These are phyloP conservation scores for Amia ocellicauda DNA, from an alignment of 2,113 vertebrate species.

Conservation along the genomic window DNA sequence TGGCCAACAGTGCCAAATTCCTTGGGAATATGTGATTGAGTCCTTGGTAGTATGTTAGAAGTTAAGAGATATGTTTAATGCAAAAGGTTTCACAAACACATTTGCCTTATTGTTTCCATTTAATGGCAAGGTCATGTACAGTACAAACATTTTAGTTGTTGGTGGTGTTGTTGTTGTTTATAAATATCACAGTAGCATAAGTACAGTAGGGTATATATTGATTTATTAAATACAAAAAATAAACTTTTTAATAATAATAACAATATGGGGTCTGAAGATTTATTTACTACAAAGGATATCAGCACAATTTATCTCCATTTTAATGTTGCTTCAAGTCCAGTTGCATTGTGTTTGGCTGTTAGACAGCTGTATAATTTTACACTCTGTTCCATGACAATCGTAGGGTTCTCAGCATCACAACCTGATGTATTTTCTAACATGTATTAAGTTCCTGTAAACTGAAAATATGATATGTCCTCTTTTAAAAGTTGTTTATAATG, in stretches of 20 bases:
- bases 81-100: constrained; percentile 26
- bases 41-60: constrained; percentile 3
- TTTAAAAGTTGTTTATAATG: constrained; percentile 30
- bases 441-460: constrained; percentile 38
- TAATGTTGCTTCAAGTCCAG: constrained; percentile 12
- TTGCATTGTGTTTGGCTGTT: constrained; percentile 46
- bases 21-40: background rate
- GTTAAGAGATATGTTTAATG: constrained; percentile 11
- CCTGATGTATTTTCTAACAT: constrained; percentile 23
- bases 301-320: constrained; percentile 26
- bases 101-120: constrained; percentile 28
- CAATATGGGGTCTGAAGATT: constrained; percentile 16
- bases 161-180: constrained; percentile 13
- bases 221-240: constrained; percentile 16
- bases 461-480: constrained; percentile 28
- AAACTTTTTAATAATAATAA: constrained; percentile 17
- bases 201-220: constrained; percentile 11
- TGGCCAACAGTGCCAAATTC: constrained; percentile 6
- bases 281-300: constrained; percentile 15
- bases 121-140: constrained; percentile 12
- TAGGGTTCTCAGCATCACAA: constrained; percentile 27
- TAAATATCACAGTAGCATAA: constrained; percentile 12
- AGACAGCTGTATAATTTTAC: constrained; percentile 48
- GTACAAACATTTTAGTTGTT: constrained; percentile 9
- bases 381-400: constrained; percentile 56